Conservation (phyloP, 2,888 invertebrate species). For the Athalia cordata region DNA sequence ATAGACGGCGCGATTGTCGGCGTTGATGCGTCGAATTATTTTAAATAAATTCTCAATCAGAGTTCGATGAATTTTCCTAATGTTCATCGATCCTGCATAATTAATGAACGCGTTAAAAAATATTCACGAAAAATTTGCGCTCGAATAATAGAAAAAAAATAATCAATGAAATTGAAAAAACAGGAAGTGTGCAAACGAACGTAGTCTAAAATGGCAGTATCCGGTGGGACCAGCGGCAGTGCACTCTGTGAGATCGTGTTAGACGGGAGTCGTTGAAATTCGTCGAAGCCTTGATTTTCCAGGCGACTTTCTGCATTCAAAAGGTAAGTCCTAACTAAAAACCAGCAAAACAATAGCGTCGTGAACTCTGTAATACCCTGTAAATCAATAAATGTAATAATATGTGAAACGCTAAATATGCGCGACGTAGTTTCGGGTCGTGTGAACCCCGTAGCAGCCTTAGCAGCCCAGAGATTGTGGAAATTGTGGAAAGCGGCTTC, state of each 20-base stretch:
- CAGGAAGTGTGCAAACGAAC: constrained; percentile 54
- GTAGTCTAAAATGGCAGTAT: constrained; percentile 66
- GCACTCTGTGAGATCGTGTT: constrained; percentile 71
- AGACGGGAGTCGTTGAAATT: constrained; percentile 70
- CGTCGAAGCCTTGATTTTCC: constrained; percentile 69
- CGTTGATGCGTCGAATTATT: too few species aligned
- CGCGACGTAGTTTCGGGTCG: constrained; percentile 51
- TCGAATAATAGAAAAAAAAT: background rate
- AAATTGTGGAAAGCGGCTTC: constrained; percentile 39
- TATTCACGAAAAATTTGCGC: background rate
- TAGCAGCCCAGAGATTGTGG: constrained; percentile 27
- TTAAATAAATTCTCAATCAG: too few species aligned
- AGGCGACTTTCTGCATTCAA: constrained; percentile 69
- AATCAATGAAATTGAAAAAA: constrained; percentile 14
- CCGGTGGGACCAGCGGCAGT: constrained; percentile 69
- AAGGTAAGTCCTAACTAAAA: constrained; percentile 64
- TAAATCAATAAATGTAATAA: background rate
- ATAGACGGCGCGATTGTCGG: too few species aligned
- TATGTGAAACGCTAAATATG: background rate
- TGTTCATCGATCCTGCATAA: background rate
- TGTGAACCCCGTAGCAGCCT: constrained; percentile 66
- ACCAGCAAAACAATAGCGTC: constrained; percentile 9
- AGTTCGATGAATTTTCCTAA: background rate
- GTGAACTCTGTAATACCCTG: background rate
- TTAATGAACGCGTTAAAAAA: background rate